A percentile compares a stretch with the other conserved stretches of the same genome.
phyloP scores from a whole-genome alignment of 2,113 vertebrate genomes.

The Struthio camelus region DNA sequence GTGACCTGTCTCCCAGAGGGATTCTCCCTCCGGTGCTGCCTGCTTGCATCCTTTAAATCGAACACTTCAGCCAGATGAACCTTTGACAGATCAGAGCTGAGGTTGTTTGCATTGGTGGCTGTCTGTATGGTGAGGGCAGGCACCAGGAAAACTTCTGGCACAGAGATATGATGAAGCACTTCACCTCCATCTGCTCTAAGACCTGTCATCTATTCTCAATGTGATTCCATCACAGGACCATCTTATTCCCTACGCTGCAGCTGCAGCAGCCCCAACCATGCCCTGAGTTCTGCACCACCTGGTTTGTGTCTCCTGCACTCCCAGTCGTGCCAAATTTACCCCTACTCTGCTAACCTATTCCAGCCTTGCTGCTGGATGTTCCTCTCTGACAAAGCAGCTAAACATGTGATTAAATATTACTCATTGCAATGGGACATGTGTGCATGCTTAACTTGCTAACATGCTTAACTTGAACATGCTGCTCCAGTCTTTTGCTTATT shows the following conservation, averaged over 20 bases:
- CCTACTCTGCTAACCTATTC: background rate
- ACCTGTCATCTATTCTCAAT: fast-evolving
- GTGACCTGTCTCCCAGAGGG: background rate
- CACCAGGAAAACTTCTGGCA: background rate
- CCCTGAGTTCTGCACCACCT: background rate
- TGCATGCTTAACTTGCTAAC: background rate
- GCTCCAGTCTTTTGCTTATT: background rate
- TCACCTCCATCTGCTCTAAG: background rate
- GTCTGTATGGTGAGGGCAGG: background rate
- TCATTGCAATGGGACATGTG: background rate
- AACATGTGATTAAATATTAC: background rate
- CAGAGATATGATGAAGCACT: background rate
- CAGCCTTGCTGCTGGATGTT: background rate
- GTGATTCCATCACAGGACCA: background rate
- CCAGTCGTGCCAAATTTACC: background rate
- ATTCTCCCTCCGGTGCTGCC: background rate
- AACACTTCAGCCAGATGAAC: background rate
- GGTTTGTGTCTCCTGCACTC: fast-evolving
- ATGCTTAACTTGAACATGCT: background rate
- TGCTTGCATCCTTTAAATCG: background rate
- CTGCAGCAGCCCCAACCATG: background rate
- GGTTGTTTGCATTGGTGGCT: background rate
- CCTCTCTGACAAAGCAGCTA: background rate
- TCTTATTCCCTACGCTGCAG: background rate
- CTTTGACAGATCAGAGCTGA: background rate